Evolutionary conservation across 2,797 vertebrate species (phyloP), one percentile per base, ranked within the genome.

Genomic region (Sebastes taczanowskii): DNA sequence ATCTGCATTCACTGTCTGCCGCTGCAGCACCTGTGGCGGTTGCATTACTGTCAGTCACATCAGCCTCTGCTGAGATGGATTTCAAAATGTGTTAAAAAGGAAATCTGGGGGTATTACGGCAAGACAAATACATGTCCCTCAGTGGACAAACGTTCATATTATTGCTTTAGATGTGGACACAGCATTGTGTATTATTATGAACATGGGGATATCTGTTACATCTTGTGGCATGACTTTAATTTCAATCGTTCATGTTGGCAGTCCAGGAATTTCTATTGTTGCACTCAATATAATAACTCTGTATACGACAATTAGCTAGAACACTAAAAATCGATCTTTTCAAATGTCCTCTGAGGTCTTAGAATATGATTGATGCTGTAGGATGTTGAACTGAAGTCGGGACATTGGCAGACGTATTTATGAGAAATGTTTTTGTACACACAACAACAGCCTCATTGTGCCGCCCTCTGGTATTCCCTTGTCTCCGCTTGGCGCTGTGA

Each of bases 371-470:
- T 85, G 69, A 71, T 65, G 6, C 42, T 35, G 69, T 3, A 35
- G 66, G 68, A n/a, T 74, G 68, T 60, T 62, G 32, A 80, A 85
- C 27, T 72, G 7, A 7, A n/a, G 66, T 56, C 4, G 30, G 67
- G 34, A 71, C 60, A 60, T 13, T 22, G 71, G 69, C 35, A 35
- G 59, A 62, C 63, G 16, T 6, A 66, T 74, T 75, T 49, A 56
- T 78, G 66, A 80, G 32, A 69, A 55, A 66, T 74, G 70, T 74
- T 79, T 60, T 35, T 62, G 46, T 58, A 11, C 71, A 78, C 71
- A 60, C 30, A 14, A 83, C 66, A 77, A 55, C 69, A 71, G 55
- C 65, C 30, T 85, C 25, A 16, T 78, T 70, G 74, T 70, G 49
- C 61, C 38, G n/a, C 25, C 69, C 66, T 62, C 72, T 75, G 77